Evolutionary conservation across 2,797 vertebrate species (phyloP), one percentile per base, ranked within the genome.

Genomic region (Valencia hispanica): DNA sequence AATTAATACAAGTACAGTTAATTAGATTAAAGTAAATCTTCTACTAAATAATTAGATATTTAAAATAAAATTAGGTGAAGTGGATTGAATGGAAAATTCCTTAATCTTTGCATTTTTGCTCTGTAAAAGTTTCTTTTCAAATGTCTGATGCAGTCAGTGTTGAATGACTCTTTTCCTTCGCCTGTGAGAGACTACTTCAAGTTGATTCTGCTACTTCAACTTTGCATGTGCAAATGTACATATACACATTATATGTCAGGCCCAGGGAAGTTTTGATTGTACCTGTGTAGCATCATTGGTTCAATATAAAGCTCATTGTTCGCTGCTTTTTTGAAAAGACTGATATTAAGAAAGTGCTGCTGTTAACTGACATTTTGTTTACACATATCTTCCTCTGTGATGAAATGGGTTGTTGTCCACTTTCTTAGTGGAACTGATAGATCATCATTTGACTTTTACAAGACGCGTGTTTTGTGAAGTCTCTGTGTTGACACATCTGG

Each of bases 381-480:
- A 8, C 1, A 27, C 14, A 27, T 45, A 43, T 68, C 25, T 27
- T 68, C 6, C 25, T 9, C 12, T 68, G 41, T 27, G 39, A 66
- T 41, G 63, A 66, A 11, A 15, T 45, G 1, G 41, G 6, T 45
- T 45, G 41, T 68, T 27, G 63, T 66, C 36, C 36, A 25, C 10
- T 20, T 3, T 9, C 22, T 27, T 57, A 20, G 4, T 30, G 27
- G 14, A 27, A 68, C 25, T 45, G 39, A 68, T 68, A 6, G 36
- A 66, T 41, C 36, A 45, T 68, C 39, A 27, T 68, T 68, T 68
- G 65, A 68, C 65, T 68, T 41, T 45, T 45, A 45, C 41, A 18
- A 27, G n/a, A 3, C 27, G 14, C 14, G 2, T 43, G 15, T 45
- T 68, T 41, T 45, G 41, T 45, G 25, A 45, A 27, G n/a, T 45